A percentile compares a stretch with the other conserved stretches of the same genome.
Conservation (phyloP, 2,797 vertebrate genomes). For the Micrastur ruficollis region DNA sequence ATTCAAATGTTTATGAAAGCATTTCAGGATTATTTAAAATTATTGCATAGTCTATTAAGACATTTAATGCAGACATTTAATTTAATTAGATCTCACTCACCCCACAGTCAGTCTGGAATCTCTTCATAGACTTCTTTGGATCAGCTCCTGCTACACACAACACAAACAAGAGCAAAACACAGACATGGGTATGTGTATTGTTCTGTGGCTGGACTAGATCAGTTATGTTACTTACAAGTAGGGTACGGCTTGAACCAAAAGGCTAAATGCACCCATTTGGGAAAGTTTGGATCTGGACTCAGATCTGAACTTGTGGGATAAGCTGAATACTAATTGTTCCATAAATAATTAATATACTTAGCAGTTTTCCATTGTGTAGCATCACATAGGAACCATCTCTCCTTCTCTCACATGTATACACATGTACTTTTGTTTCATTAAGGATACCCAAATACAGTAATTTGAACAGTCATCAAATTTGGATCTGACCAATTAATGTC, state of each 20-base stretch:
- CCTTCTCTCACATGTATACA: background rate
- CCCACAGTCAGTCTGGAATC: background rate
- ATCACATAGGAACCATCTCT: background rate
- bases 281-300: background rate
- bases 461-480: background rate
- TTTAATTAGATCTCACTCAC: background rate
- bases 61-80: background rate
- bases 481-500: background rate
- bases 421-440: background rate
- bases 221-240: background rate
- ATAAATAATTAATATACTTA: slow-evolving; percentile 37
- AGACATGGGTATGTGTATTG: background rate
- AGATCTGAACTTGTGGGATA: background rate
- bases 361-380: background rate
- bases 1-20: background rate
- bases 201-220: background rate
- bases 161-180: background rate
- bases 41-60: background rate
- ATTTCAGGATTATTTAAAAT: background rate
- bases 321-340: slow-evolving; percentile 6
- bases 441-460: background rate
- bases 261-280: background rate
- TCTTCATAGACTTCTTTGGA: background rate
- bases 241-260: background rate
- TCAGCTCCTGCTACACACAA: background rate